These are phyloP conservation scores for Felis chaus DNA, from an alignment of 2,113 vertebrate species.

Conservation along the genomic window DNA sequence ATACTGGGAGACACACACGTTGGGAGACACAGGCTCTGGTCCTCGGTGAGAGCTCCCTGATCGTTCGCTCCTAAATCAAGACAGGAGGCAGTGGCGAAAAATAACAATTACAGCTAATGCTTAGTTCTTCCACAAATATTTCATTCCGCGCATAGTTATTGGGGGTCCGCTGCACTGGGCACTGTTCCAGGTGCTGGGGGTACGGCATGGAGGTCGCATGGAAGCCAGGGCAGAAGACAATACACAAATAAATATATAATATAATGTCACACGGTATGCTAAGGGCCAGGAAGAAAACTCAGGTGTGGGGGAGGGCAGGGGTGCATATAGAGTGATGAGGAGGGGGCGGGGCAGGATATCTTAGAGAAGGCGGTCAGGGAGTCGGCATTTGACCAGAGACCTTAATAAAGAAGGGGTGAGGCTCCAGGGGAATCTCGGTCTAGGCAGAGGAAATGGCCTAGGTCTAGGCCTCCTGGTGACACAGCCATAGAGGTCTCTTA, in stretches of 20 bases:
- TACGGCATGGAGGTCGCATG: background rate
- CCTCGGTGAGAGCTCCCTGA: background rate
- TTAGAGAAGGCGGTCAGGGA: background rate
- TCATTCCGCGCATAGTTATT: accelerated
- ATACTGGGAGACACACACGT: accelerated
- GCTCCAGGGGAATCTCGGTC: background rate
- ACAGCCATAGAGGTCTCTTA: no score
- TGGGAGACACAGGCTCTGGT: no score
- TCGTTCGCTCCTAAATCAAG: no score
- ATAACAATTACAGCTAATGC: accelerated
- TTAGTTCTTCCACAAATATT: background rate
- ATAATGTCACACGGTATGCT: background rate
- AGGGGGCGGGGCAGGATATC: accelerated
- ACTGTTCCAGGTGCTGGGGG: background rate
- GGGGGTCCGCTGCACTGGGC: background rate
- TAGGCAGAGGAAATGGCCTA: background rate
- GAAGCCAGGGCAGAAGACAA: background rate
- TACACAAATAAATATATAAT: accelerated
- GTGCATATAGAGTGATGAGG: background rate
- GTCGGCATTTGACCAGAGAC: background rate
- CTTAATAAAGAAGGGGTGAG: accelerated
- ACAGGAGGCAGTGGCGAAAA: accelerated
- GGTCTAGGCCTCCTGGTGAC: background rate
- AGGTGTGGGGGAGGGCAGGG: background rate
- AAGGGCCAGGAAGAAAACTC: background rate